Evolutionary conservation across 1,140 invertebrate species (phyloP).

Genomic region (Calliopsis andreniformis): DNA sequence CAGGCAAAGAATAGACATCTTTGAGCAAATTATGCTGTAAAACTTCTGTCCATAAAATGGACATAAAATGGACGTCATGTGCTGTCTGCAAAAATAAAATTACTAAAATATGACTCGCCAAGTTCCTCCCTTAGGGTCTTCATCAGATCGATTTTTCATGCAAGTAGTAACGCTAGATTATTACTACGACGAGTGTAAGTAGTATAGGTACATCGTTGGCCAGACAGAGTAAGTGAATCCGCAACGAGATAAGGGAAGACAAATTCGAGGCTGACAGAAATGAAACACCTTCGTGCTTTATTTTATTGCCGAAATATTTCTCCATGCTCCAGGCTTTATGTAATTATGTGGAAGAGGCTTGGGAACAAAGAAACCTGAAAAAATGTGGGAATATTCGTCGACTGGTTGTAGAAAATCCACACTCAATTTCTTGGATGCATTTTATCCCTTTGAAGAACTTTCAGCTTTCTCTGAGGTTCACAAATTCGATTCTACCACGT

Average conservation of each 20-base stretch:
- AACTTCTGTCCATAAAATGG: too few species aligned
- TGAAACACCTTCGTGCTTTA: not conserved
- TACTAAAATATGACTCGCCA: too few species aligned
- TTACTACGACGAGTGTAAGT: not conserved
- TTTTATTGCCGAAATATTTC: not conserved
- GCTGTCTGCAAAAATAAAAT: too few species aligned
- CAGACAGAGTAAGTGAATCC: not conserved
- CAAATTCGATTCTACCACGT: not conserved
- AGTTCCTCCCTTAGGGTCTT: too few species aligned
- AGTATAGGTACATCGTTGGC: not conserved
- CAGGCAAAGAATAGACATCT: too few species aligned
- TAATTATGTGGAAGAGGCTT: not conserved
- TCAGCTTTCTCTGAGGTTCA: not conserved
- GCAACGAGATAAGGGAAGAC: not conserved
- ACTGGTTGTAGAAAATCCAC: too few species aligned
- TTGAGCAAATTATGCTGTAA: too few species aligned
- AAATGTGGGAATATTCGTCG: not conserved
- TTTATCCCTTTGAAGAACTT: not conserved
- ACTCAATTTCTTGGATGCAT: constrained; percentile 4
- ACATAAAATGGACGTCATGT: too few species aligned
- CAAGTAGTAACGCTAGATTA: too few species aligned
- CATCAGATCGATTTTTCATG: too few species aligned
- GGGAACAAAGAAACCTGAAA: not conserved
- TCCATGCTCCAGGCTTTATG: not conserved
- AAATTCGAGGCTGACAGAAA: not conserved